Conservation (phyloP, 2,888 invertebrate species). For the Zaprionus lineosus region DNA sequence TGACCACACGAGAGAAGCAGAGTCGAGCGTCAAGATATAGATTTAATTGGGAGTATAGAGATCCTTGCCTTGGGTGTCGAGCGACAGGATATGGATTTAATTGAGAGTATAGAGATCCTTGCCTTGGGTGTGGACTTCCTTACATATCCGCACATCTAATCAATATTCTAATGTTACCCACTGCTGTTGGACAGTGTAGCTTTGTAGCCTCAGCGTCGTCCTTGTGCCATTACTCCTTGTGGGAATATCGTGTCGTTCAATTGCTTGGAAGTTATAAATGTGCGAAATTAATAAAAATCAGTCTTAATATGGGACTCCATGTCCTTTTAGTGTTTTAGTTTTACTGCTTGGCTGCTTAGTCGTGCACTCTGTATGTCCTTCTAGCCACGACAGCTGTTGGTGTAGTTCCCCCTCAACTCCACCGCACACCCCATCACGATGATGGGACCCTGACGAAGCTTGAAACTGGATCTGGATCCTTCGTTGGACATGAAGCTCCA, state of each 20-base stretch:
- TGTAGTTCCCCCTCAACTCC: neutral
- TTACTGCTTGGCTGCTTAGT: constrained; percentile 41
- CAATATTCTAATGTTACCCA: too few species aligned
- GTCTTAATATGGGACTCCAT: constrained; percentile 31
- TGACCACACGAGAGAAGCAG: too few species aligned
- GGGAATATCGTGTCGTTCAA: constrained; percentile 27
- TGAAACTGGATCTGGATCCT: too few species aligned
- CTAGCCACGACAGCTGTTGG: constrained; percentile 56
- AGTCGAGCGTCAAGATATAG: too few species aligned
- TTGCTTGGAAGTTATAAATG: constrained; percentile 70
- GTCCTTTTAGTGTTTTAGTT: constrained; percentile 46
- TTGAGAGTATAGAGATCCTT: too few species aligned
- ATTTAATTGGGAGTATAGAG: too few species aligned
- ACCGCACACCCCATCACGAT: neutral
- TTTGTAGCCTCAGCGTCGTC: constrained; percentile 1
- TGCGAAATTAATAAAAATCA: constrained; percentile 73
- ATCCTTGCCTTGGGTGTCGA: too few species aligned
- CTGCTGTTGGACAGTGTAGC: constrained; percentile 1
- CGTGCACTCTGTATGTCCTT: constrained; percentile 14
- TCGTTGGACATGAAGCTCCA: too few species aligned
- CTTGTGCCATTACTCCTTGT: constrained; percentile 1
- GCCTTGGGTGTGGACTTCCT: too few species aligned
- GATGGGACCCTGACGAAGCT: neutral
- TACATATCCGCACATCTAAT: too few species aligned
- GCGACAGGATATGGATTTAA: too few species aligned